phyloP scores from a whole-genome alignment of 1,140 invertebrate genomes.

The Tetramorium alpestre region DNA sequence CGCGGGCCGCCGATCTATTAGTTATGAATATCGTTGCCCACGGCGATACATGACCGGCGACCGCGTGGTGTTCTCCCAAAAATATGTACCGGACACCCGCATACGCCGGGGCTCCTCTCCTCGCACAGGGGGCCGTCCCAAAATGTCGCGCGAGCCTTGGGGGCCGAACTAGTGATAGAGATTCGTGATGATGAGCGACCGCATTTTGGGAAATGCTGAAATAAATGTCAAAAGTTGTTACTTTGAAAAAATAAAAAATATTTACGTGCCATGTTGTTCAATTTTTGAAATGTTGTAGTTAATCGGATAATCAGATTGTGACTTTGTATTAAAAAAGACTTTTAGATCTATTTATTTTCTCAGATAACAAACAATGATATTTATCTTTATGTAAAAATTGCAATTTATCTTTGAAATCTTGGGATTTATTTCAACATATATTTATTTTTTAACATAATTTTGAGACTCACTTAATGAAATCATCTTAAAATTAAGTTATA shows the following conservation, averaged over 20 bases:
- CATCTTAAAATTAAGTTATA: too few species aligned
- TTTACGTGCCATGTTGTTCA: too few species aligned
- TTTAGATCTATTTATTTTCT: not conserved
- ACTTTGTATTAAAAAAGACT: not conserved
- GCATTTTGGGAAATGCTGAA: not conserved
- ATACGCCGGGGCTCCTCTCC: conserved; percentile 59
- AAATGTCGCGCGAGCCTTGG: conserved; percentile 81
- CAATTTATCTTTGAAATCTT: too few species aligned
- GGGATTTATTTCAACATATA: too few species aligned
- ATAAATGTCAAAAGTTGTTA: not conserved
- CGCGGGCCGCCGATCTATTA: conserved; percentile 83
- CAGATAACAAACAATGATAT: not conserved
- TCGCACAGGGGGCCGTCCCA: conserved; percentile 69
- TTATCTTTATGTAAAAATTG: not conserved
- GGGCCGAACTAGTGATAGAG: conserved; percentile 1
- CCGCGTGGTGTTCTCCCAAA: conserved; percentile 78
- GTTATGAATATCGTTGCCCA: conserved; percentile 85
- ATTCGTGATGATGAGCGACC: not conserved
- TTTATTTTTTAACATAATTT: too few species aligned
- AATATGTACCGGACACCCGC: conserved; percentile 80
- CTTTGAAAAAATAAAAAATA: not conserved
- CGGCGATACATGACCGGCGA: conserved; percentile 82
- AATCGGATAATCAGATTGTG: not conserved
- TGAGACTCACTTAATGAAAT: too few species aligned
- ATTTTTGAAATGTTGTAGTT: not conserved